Base-by-base conservation (phyloP, 2,113 vertebrate genomes). In the Microtus oregoni region DNA sequence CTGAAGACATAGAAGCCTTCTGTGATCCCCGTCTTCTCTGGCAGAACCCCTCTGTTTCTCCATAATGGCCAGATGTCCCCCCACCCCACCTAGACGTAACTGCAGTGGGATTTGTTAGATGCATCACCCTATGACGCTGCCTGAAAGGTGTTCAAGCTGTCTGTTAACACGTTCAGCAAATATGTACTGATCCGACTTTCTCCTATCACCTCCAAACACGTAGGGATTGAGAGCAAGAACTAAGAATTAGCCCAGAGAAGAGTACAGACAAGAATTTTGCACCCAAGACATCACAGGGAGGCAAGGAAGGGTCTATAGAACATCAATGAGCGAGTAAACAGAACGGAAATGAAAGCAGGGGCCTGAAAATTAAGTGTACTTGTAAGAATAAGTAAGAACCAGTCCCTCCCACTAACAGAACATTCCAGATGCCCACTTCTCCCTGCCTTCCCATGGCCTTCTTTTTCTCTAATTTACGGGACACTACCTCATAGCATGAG, bases 281-380 rank as follows among this genome's bases (percentile, higher is more conserved):
- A 85, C n/a, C 19, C n/a, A 58, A 44, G 73, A 32, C 24, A 83
- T 67, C 9, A 14, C 0, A 12, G 13, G 19, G 13, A 76, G 70
- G 19, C 19, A 55, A 15, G 7, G 24, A 91, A 5, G 68, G 20
- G 41, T 38, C 24, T 73, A 35, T 47, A 75, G 78, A 67, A 92
- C 12, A 75, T 38, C 50, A 85, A 78, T 22, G 32, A 92, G 96
- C 26, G 17, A 88, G 83, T 88, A 86, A 91, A 63, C 35, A 86
- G 32, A 24, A 90, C 0, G 35, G 63, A 92, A 93, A 76, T 32
- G n/a, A 96, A 92, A 94, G 79, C 4, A 65, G 35, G 70, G 20
- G n/a, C 41, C 26, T 38, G 26, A 55, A 94, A 77, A 96, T n/a
- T 83, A 85, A 63, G 32, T 63, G 12, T 50, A 44, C 68, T 65